Evolutionary conservation across 2,797 vertebrate species (phyloP).

Genomic region (Hozukius guyotensis): DNA sequence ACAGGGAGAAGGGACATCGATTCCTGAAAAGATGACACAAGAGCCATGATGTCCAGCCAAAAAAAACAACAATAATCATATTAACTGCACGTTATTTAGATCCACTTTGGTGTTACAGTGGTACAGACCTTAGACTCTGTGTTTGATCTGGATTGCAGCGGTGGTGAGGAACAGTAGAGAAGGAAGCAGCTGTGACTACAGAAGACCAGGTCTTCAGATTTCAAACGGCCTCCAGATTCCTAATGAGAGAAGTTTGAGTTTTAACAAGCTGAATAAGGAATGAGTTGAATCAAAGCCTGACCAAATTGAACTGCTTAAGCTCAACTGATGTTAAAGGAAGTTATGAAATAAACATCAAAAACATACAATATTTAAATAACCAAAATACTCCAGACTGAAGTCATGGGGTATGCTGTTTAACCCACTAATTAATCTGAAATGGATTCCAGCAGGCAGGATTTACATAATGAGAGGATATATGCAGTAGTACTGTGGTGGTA

Average conservation of each 20-base stretch:
- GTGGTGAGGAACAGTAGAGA: constrained; percentile 87
- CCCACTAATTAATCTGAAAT: constrained; percentile 55
- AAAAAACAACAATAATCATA: background rate
- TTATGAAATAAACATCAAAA: constrained; percentile 57
- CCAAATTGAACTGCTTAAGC: constrained; percentile 17
- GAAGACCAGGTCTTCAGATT: constrained; percentile 90
- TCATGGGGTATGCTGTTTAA: constrained; percentile 46
- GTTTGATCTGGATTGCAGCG: constrained; percentile 82
- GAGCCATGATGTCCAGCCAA: background rate
- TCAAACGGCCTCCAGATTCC: constrained; percentile 79
- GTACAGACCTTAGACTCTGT: constrained; percentile 89
- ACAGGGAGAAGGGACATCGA: constrained; percentile 80
- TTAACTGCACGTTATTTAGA: background rate
- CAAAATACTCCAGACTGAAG: constrained; percentile 24
- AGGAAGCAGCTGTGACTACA: constrained; percentile 98
- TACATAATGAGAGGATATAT: constrained; percentile 55
- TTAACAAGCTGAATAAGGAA: constrained; percentile 36
- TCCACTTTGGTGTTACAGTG: background rate
- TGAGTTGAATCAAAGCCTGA: constrained; percentile 43
- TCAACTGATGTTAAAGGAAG: constrained; percentile 38
- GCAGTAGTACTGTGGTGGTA: background rate
- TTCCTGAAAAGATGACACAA: constrained; percentile 77
- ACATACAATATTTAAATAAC: constrained; percentile 53
- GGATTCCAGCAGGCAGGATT: constrained; percentile 51
- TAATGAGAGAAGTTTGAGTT: constrained; percentile 44